Evolutionary conservation across 2,113 vertebrate species (phyloP), one percentile per base, ranked within the genome.

Genomic region (Crotalus viridis): DNA sequence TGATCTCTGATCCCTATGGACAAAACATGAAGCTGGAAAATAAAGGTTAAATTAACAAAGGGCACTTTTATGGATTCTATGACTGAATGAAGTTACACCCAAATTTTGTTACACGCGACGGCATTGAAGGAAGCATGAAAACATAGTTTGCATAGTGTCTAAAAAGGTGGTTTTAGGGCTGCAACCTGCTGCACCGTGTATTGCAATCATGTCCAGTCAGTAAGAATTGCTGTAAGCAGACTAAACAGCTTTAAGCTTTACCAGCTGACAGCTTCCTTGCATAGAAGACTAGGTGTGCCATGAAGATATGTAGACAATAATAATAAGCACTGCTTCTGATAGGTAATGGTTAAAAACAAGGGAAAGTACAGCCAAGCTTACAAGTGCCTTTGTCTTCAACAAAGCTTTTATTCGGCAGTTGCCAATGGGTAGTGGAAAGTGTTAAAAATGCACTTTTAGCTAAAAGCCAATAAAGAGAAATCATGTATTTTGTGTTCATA

Each of bases 231-330:
- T 61, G 10, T 57, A 90, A 64, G 22, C 4, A 94, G 52, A 81
- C 56, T 74, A 92, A 94, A 91, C 13, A 74, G 2, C 89, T 91
- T 91, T 90, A 88, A n/a, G 55, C 19, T 55, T 57, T 10, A 51
- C 10, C 55, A 85, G 88, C 69, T 94, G 48, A 22, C 15, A 91
- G 0, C 28, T 88, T 90, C 48, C 89, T 92, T 74, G 59, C 24
- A 74, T 10, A 15, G 33, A 26, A 3, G 46, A 12, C 12, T 74
- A 87, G 74, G 85, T 55, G 89, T 86, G 10, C 46, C 90, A 64
- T 12, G 26, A 69, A 89, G 19, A 52, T 87, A 90, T 89, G 88
- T 59, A 90, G 28, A 52, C 74, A 43, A 43, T 56, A 93, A 26
- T 69, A 57, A 54, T 51, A 89, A 26, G 55, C 17, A 33, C 43